These are phyloP conservation scores for Eolophus roseicapilla DNA, from an alignment of 2,113 vertebrate genomes.

Conservation along the genomic window DNA sequence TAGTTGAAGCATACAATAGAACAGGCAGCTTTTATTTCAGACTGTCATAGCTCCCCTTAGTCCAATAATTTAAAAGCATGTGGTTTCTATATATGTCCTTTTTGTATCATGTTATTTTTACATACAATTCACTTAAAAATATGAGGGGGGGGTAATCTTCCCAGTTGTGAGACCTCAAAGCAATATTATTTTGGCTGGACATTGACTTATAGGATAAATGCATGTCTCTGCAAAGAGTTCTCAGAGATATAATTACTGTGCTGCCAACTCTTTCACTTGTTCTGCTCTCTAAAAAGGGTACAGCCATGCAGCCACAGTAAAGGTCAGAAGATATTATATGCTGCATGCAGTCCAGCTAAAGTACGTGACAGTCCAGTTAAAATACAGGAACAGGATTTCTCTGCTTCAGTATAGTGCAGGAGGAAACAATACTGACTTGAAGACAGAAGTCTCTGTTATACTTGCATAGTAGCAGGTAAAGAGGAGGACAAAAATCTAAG, in stretches of 20 bases:
- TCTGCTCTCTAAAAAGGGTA: background rate
- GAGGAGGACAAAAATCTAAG: background rate
- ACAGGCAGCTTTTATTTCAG: constrained; percentile 1
- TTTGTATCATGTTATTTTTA: background rate
- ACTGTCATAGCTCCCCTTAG: background rate
- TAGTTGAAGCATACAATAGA: constrained; percentile 3
- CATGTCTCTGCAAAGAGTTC: background rate
- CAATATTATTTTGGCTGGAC: background rate
- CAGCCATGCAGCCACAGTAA: background rate
- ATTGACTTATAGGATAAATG: background rate
- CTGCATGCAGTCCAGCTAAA: background rate
- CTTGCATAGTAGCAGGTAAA: background rate
- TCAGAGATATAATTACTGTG: background rate
- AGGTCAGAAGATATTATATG: background rate
- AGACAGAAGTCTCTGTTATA: background rate
- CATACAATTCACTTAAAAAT: background rate
- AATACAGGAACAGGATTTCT: background rate
- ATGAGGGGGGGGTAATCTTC: background rate
- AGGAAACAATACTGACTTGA: background rate
- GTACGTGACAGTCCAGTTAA: background rate
- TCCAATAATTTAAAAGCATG: background rate
- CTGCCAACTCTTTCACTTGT: background rate
- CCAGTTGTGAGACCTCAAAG: background rate
- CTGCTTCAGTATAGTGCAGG: background rate
- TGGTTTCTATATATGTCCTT: background rate